Evolutionary conservation across 1,140 invertebrate species (phyloP), one percentile per base, ranked within the genome.

Genomic region (Formica selysi): DNA sequence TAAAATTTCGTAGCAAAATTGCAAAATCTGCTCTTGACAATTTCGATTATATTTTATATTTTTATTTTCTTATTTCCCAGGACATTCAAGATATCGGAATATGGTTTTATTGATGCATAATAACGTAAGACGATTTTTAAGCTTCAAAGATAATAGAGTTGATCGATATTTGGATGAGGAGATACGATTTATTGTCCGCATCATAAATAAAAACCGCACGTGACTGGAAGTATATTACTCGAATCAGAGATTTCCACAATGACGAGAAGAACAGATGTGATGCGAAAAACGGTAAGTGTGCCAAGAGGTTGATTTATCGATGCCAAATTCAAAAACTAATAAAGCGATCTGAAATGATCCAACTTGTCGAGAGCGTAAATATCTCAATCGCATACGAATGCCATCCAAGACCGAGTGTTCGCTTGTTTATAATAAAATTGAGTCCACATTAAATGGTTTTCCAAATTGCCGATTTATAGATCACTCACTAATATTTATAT

Each of bases 241-340:
- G 36, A 4, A 76, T 62, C 22, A 41, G n/a, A 11, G 48, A 62
- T 62, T 22, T 62, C 10, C 8, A 19, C 22, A 36, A 76, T 57
- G 32, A 38, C 48, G 29, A 13, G 48, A 74, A 13, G 48, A 16
- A 62, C 62, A 44, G 57, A 61, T 26, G 57, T 26, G 57, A 26
- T 11, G 74, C 73, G 32, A n/a, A 51, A 51, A 29, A 41, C 19
- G 16, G 3, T 16, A 29, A 38, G 54, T 5, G 44, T 62, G 54
- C 74, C 74, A 76, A 19, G 74, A 76, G 22, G 16, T 26, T 76
- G 74, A 76, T 76, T 76, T 76, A 76, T 76, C 16, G 73, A 61
- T 61, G 74, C 38, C 38, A 76, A 29, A 62, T 76, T 76, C 57
- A 62, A 62, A 76, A 76, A 76, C 57, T 76, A 76, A 76, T 76